These are phyloP conservation scores for Trachelus troglodyta DNA, from an alignment of 2,888 invertebrate species.

Conservation along the genomic window DNA sequence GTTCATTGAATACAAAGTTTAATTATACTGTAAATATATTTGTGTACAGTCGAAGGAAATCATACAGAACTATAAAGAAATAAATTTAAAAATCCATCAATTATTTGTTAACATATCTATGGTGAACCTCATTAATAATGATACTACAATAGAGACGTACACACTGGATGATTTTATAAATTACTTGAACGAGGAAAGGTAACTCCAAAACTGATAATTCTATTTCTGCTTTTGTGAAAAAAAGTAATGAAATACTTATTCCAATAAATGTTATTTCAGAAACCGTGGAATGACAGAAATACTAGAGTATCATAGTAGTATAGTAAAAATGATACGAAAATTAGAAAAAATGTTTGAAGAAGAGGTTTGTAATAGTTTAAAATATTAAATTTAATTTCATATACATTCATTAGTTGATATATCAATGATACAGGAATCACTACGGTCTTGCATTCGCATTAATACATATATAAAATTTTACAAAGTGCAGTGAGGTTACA, in stretches of 20 bases:
- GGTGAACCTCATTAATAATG: conserved; percentile 15
- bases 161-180: conserved; percentile 15
- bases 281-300: background rate
- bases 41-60: background rate
- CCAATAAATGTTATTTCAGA: background rate
- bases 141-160: conserved; percentile 4
- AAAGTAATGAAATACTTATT: background rate
- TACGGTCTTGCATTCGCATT: background rate
- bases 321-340: background rate
- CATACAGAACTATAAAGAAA: conserved; percentile 75
- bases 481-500: background rate
- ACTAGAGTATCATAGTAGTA: background rate
- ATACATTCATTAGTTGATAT: background rate
- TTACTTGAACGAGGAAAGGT: conserved; percentile 18
- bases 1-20: background rate
- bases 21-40: background rate
- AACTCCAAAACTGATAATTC: conserved; percentile 1
- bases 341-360: background rate
- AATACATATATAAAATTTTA: background rate
- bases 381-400: background rate
- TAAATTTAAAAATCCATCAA: conserved; percentile 76
- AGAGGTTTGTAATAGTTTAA: background rate
- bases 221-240: background rate
- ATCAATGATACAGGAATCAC: background rate
- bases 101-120: conserved; percentile 76